Evolutionary conservation across 2,113 vertebrate species (phyloP), one percentile per base, ranked within the genome.

Genomic region (Anarhynchus alexandrinus): DNA sequence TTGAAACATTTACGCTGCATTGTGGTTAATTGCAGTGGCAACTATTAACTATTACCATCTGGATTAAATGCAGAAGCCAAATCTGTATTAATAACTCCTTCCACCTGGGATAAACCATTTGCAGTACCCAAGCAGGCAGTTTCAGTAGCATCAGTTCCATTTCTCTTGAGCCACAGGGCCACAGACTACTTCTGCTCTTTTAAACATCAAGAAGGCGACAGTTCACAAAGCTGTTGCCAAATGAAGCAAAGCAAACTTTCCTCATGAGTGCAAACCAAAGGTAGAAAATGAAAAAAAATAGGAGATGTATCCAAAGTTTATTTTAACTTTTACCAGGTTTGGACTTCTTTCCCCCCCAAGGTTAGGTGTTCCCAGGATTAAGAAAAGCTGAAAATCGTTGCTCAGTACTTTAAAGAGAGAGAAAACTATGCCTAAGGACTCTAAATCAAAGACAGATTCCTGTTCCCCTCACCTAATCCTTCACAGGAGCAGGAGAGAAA

Each of bases 381-480:
- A 70, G 49, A 86, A 88, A 95, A 96, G 59, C 43, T 89, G 94
- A 82, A 88, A 93, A 91, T 82, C 10, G 0, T 49, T 78, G 55
- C 32, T 87, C 45, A 58, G 45, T 78, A 11, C 38, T 78, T 83
- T 88, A 83, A 59, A 67, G 40, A 73, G 45, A 40, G 64, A 73
- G 17, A 85, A 90, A 90, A 79, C 16, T 67, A 16, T 32, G 58
- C 74, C 83, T 92, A 77, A 77, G 58, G n/a, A 79, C 38, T 88
- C 36, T 54, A 86, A 92, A 95, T 82, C 79, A 94, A 93, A 93
- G 84, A 71, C 55, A 97, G 82, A 94, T 93, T 82, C 65, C 47
- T 20, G 7, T 55, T 93, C 19, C 23, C 5, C 15, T 93, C 84
- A 94, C 70, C 88, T 90, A 82, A 94, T 85, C 38, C 32, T 71